Base-by-base conservation (phyloP, 2,113 vertebrate genomes). In the Clupea harengus region DNA sequence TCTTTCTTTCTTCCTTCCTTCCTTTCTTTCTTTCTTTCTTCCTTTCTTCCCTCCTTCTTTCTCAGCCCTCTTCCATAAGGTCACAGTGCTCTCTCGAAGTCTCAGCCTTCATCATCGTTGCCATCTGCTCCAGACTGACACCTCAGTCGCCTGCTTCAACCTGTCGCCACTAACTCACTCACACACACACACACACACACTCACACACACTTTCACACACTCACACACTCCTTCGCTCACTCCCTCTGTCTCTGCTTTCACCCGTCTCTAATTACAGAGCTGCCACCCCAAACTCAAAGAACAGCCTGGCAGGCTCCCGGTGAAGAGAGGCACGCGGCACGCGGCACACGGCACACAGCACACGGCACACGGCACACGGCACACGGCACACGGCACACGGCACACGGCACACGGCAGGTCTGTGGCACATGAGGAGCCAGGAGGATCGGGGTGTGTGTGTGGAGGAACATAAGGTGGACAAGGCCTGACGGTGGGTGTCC, bases 121-220 rank as follows among this genome's bases (percentile, higher is more conserved):
- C 92, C 93, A 91, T 93, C 93, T 93, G 93, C 89, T 90, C 89
- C 44, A 49, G 86, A 83, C 88, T 90, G 87, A 89, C 92, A 92
- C 90, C 92, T 92, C 92, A 88, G 90, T 87, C 88, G 90, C 90
- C 89, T 89, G 83, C 86, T 88, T 32, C 13, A 75, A 75, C 67
- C 10, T 75, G 67, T 75, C 67, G 13, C 28, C 4, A 1, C 28
- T 75, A 10, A 13, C 67, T 17, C 67, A 32, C 67, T 3, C 67
- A 32, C 67, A 25, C 67, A 32, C 64, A 3, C 22, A 3, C 64
- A 25, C 64, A 64, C 60, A 64, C 60, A 64, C 60, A 64, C 60
- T 25, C 60, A 64, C 60, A 64, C 60, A 75, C n/a, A 45, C 17
- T 28, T n/a, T n/a, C n/a, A n/a, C n/a, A n/a, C 47, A 28, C 46